Evolutionary conservation across 1,140 invertebrate genomes (phyloP), one percentile per base, ranked within the genome.

Genomic region (Luehdorfia chinensis): DNA sequence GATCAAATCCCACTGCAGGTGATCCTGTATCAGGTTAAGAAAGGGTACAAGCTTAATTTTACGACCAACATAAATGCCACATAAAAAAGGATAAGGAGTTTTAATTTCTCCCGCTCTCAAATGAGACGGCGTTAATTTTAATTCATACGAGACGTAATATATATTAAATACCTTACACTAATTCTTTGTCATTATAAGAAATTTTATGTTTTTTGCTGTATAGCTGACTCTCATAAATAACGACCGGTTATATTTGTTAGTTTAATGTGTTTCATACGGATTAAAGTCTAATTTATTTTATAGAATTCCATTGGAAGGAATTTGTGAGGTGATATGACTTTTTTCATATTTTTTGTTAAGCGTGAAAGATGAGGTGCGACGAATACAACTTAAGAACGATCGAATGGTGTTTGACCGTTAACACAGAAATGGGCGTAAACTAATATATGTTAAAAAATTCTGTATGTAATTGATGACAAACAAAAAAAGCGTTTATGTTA

Each of bases 81-180:
- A 79, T 84, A 84, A 84, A 84, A 74, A 80, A 75, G 67, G 69
- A 75, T 81, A 70, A 75, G 59, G 60, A 62, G 63, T 81, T 81
- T 81, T 84, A 84, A 84, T 84, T 84, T 81, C 74, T 77, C 69
- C 66, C 65, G 53, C 43, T 43, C 54, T 71, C 57, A 75, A 78
- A 77, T 75, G 67, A 77, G 66, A 55, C 63, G 60, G 70, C 61
- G 75, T 84, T 84, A 80, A 84, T 79, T 84, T 84, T 75, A 76
- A 72, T 59, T 72, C 62, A 31, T 64, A 53, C 50, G 31, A 44
- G 50, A 56, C 57, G 57, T 65, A 59, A 36, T 36, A 49, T 51
- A 33, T 13, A 50, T 46, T 58, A 58, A 51, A 58, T 57, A 47
- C 54, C 41, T 58, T 59, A 68, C 51, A 62, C 72, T 74, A 77